A percentile compares a stretch with the other conserved stretches of the same genome.
phyloP scores from a whole-genome alignment of 2,113 vertebrate genomes.

The Acrocephalus arundinaceus region DNA sequence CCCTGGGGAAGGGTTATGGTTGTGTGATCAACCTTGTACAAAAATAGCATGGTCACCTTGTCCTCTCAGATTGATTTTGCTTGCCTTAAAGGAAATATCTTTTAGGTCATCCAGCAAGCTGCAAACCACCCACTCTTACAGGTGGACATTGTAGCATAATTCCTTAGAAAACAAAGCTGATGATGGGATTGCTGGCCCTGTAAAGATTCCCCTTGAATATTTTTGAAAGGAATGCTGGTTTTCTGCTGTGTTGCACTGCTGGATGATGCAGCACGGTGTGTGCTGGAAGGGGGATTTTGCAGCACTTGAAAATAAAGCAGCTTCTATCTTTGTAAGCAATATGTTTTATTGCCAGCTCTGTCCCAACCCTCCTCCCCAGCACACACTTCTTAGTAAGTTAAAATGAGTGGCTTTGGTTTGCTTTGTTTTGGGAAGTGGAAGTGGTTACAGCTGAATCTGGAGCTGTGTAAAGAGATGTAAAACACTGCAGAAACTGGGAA shows the following conservation, averaged over 20 bases:
- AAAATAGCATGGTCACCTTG: constrained; percentile 52
- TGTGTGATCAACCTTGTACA: neutral
- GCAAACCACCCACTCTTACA: neutral
- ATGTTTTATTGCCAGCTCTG: neutral
- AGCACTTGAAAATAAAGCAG: neutral
- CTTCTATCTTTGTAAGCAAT: neutral
- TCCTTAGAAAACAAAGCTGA: neutral
- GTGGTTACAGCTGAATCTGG: neutral
- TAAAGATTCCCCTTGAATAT: neutral
- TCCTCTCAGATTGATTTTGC: constrained; percentile 17
- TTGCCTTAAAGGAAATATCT: neutral
- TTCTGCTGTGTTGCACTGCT: neutral
- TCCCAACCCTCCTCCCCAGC: neutral
- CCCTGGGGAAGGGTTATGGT: neutral
- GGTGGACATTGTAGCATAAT: neutral
- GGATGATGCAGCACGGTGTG: neutral
- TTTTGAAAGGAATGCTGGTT: neutral
- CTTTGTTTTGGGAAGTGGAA: neutral
- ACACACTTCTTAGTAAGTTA: neutral
- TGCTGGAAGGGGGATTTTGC: neutral
- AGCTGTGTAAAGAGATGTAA: neutral
- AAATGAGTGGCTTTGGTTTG: neutral
- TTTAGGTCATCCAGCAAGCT: neutral
- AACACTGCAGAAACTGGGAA: neutral
- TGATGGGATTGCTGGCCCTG: neutral